Evolutionary conservation across 2,888 invertebrate genomes (phyloP).

Genomic region (Ferdinandea cuprea): DNA sequence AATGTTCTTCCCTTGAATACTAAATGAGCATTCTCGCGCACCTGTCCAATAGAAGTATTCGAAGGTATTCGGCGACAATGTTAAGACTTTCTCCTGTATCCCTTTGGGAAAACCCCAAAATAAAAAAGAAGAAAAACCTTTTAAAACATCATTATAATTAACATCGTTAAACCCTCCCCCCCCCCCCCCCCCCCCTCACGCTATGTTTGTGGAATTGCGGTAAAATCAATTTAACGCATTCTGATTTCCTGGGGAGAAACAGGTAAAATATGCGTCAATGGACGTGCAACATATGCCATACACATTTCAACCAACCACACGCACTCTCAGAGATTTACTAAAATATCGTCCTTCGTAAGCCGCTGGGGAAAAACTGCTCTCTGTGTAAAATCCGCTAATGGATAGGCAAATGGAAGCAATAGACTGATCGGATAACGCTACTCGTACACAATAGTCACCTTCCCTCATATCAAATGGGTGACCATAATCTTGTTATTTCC

Average conservation of each 20-base stretch:
- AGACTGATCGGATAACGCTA: not conserved
- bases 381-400: not conserved
- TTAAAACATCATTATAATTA: not conserved
- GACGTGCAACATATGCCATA: not conserved
- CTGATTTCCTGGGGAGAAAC: not conserved
- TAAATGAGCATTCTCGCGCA: no score
- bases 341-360: no score
- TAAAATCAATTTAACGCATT: slow-evolving; percentile 1
- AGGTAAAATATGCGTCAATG: not conserved
- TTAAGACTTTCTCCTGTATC: no score
- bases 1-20: no score
- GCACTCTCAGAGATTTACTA: not conserved
- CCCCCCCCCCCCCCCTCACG: no score
- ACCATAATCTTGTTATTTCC: not conserved
- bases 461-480: not conserved
- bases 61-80: no score
- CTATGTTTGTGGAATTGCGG: not conserved
- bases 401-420: not conserved
- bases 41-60: no score
- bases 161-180: no score
- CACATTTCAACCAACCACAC: not conserved
- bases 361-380: not conserved
- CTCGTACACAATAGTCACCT: not conserved
- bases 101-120: no score
- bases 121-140: no score